A percentile compares a stretch with the other conserved stretches of the same genome.
These are phyloP conservation scores for Crocidura indochinensis DNA, from an alignment of 2,797 vertebrate species.

Conservation along the genomic window DNA sequence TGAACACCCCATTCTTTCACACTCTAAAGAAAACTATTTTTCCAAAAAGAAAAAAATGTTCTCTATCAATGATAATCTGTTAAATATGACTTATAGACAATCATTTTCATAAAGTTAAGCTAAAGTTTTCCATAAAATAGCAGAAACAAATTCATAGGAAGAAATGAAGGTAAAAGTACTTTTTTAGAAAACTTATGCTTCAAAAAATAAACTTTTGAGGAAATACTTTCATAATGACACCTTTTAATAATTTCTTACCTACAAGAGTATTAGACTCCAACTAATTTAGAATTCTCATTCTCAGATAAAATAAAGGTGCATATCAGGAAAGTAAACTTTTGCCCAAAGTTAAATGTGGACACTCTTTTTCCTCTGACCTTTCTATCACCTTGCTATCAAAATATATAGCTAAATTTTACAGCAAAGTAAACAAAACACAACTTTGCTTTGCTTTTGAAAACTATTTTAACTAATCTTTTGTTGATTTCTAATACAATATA, in stretches of 20 bases:
- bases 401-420: not conserved
- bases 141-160: constrained; percentile 60
- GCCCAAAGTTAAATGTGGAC: not conserved
- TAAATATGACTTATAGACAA: constrained; percentile 17
- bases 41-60: constrained; percentile 22
- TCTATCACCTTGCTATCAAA: not conserved
- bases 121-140: constrained; percentile 53
- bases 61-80: constrained; percentile 15
- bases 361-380: not conserved
- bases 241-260: constrained; percentile 44
- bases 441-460: not conserved
- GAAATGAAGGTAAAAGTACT: constrained; percentile 11
- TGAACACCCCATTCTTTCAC: not conserved
- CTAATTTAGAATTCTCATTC: not conserved
- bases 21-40: constrained; percentile 44
- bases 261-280: not conserved
- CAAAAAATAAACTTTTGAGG: constrained; percentile 44
- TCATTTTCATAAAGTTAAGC: constrained; percentile 58
- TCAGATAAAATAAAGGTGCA: not conserved
- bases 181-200: constrained; percentile 52
- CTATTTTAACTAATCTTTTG: not conserved
- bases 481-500: not conserved
- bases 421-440: not conserved
- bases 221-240: constrained; percentile 20
- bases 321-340: not conserved